A percentile compares a stretch with the other conserved stretches of the same genome.
Evolutionary conservation across 2,113 vertebrate species (phyloP).

Genomic region (Pygoscelis antarcticus): DNA sequence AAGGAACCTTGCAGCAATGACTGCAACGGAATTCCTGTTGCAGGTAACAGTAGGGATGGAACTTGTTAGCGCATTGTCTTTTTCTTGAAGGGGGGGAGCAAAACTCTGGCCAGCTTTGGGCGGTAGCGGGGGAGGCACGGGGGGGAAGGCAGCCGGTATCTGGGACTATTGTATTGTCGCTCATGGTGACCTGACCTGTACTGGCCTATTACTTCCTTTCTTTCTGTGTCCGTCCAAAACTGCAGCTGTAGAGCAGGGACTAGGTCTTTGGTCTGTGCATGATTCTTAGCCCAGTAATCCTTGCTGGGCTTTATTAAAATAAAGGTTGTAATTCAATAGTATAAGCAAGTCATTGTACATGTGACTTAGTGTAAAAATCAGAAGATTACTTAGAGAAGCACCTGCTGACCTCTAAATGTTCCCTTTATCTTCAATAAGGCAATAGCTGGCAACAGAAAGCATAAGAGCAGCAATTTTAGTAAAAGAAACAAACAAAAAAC

Average conservation of each 20-base stretch:
- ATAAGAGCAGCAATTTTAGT: neutral
- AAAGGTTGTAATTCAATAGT: neutral
- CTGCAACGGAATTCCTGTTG: neutral
- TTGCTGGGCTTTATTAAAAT: neutral
- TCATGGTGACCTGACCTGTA: neutral
- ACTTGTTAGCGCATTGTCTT: neutral
- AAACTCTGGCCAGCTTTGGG: neutral
- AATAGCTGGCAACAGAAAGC: neutral
- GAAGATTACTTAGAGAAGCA: neutral
- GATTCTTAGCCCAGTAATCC: neutral
- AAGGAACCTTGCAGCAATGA: neutral
- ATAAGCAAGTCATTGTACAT: neutral
- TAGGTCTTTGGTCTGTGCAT: neutral
- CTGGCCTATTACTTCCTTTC: neutral
- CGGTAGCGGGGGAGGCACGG: neutral
- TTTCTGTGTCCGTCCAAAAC: neutral
- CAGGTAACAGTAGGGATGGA: neutral
- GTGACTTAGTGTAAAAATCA: neutral
- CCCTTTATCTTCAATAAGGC: neutral
- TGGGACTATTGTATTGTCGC: neutral
- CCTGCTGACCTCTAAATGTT: neutral
- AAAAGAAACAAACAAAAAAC: neutral
- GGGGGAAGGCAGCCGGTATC: neutral
- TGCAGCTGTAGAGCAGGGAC: neutral
- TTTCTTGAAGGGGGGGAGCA: neutral